Evolutionary conservation across 2,797 vertebrate genomes (phyloP), one percentile per base, ranked within the genome.

Genomic region (Amblyopsis hoosieri): DNA sequence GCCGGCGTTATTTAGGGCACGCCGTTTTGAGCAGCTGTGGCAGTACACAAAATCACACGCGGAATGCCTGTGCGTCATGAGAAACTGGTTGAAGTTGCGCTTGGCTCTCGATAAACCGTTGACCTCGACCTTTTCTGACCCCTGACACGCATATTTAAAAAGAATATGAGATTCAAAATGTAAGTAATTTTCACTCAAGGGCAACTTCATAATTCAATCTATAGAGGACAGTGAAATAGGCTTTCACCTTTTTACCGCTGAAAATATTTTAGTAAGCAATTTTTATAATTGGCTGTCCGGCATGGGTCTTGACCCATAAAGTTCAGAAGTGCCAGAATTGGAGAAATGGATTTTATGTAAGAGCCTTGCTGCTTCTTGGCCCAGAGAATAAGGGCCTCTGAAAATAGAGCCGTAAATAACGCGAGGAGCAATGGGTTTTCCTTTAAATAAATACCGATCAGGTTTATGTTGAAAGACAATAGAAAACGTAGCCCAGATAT

Each of bases 361-460:
- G 80, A 86, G 79, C 85, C 85, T 85, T 69, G 85, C 89, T 78
- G 84, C 87, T 77, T 89, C 87, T 90, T 89, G 91, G 88, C 87
- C 82, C 81, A 75, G 88, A 81, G 87, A 90, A 91, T 87, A 91
- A 86, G 90, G 90, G 91, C 81, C 86, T 77, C 48, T 84, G 94
- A 92, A 94, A 94, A 95, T 94, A 93, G 92, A 94, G 93, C 95
- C 94, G 96, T 98, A 99, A 99, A 99, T 98, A 97, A 97, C 93
- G 90, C 89, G 95, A 95, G 94, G 94, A 95, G 96, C 96, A 98
- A 98, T 99, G 96, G 97, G 96, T 98, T 98, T 96, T 97, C 96
- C 96, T 99, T 98, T 98, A 99, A 99, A 99, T 99, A 99, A 99
- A 99, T 99, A 99, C 98, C 96, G 96, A 98, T 99, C 96, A 98